These are phyloP conservation scores for Andrena fulva DNA, from an alignment of 2,888 invertebrate species.

Conservation along the genomic window DNA sequence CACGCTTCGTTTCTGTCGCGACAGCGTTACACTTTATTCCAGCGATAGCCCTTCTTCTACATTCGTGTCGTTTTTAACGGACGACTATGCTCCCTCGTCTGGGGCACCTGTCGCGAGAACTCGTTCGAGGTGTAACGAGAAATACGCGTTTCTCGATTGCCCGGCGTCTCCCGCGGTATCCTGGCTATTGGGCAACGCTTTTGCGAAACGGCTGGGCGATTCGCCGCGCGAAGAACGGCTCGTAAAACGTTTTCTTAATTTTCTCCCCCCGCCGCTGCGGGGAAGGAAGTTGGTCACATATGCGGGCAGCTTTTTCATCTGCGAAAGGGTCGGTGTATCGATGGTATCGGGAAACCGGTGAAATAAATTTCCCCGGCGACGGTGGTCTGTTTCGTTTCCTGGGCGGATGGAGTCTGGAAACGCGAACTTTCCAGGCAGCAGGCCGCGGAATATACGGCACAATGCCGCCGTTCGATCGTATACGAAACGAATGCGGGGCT, in stretches of 20 bases:
- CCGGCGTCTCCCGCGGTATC: background rate
- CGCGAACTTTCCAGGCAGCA: slow-evolving; percentile 21
- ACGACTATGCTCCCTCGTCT: background rate
- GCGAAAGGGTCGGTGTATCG: slow-evolving; percentile 18
- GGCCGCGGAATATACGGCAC: slow-evolving; percentile 39
- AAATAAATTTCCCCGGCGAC: slow-evolving; percentile 57
- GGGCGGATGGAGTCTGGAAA: slow-evolving; percentile 19
- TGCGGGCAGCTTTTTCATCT: slow-evolving; percentile 30
- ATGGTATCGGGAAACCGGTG: slow-evolving; percentile 54
- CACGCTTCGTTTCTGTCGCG: background rate
- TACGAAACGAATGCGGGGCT: background rate
- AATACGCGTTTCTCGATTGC: slow-evolving; percentile 1
- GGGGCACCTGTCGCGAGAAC: slow-evolving; percentile 35
- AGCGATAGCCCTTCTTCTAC: background rate
- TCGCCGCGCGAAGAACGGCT: background rate
- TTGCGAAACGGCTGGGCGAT: background rate
- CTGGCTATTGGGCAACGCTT: background rate
- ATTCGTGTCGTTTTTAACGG: slow-evolving; percentile 5
- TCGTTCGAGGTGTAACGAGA: slow-evolving; percentile 4
- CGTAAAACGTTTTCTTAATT: slow-evolving; percentile 57
- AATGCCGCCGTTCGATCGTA: slow-evolving; percentile 3
- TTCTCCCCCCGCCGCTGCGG: slow-evolving; percentile 4
- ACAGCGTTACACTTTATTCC: background rate
- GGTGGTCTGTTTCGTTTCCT: slow-evolving; percentile 45
- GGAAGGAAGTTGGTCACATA: slow-evolving; percentile 11